A percentile compares a stretch with the other conserved stretches of the same genome.
These are phyloP conservation scores for Peromyscus polionotus DNA, from an alignment of 2,113 vertebrate genomes.

Conservation along the genomic window DNA sequence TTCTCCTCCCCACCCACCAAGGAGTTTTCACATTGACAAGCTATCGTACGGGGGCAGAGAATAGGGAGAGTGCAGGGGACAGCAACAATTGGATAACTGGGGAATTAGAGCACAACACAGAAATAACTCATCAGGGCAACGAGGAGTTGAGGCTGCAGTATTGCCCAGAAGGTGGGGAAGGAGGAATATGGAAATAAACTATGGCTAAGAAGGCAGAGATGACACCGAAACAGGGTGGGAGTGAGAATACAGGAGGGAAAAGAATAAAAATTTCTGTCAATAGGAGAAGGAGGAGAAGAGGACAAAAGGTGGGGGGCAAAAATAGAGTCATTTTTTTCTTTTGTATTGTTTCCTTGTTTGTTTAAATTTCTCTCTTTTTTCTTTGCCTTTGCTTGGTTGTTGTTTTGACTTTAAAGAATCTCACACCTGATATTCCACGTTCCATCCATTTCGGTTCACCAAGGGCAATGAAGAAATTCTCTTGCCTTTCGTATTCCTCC, in stretches of 20 bases:
- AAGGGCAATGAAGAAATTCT: slow-evolving; percentile 99
- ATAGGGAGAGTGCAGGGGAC: slow-evolving; percentile 66
- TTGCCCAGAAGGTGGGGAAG: slow-evolving; percentile 84
- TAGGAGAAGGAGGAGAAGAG: slow-evolving; percentile 84
- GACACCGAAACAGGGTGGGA: slow-evolving; percentile 88
- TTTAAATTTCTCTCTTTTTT: slow-evolving; percentile 39
- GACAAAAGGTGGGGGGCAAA: slow-evolving; percentile 69
- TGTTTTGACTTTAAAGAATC: slow-evolving; percentile 84
- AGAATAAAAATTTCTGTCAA: slow-evolving; percentile 78
- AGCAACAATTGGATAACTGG: slow-evolving; percentile 40
- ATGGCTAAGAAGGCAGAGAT: slow-evolving; percentile 87
- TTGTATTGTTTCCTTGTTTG: slow-evolving; percentile 73
- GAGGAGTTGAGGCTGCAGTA: slow-evolving; percentile 64
- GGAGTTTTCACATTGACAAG: slow-evolving; percentile 47
- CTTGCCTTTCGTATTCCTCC: slow-evolving; percentile 99
- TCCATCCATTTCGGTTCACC: slow-evolving; percentile 97
- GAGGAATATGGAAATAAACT: slow-evolving; percentile 84
- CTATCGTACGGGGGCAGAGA: neutral
- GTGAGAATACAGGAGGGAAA: slow-evolving; percentile 86
- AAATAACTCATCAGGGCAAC: slow-evolving; percentile 65
- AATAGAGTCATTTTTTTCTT: slow-evolving; percentile 72
- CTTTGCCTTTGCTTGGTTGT: slow-evolving; percentile 61
- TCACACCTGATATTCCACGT: slow-evolving; percentile 95
- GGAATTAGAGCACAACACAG: neutral
- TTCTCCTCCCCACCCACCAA: slow-evolving; percentile 76